Evolutionary conservation across 2,113 vertebrate species (phyloP).

Genomic region (Puma concolor): DNA sequence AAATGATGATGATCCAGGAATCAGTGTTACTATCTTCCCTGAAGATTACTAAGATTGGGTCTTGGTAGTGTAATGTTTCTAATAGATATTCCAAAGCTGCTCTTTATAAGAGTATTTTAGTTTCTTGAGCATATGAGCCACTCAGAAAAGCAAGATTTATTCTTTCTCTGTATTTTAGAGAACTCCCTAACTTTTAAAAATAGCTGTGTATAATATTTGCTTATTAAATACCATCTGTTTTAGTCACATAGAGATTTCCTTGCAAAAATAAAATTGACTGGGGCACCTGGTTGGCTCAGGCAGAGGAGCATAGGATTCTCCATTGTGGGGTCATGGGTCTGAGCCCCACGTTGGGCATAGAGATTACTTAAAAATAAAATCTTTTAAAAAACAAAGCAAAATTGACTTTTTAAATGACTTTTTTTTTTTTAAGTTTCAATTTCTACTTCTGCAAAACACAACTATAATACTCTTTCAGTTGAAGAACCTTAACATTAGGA

Average conservation of each 20-base stretch:
- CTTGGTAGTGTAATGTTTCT: background rate
- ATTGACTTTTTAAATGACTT: conserved; percentile 26
- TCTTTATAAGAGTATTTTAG: conserved; percentile 80
- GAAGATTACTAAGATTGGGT: conserved; percentile 55
- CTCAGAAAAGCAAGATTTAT: conserved; percentile 21
- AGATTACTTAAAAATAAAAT: too few species aligned
- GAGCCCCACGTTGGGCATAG: too few species aligned
- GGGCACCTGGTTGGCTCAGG: too few species aligned
- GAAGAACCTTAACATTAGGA: background rate
- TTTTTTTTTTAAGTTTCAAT: conserved; percentile 11
- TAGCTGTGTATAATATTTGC: background rate
- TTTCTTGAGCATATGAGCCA: conserved; percentile 38
- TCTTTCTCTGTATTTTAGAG: conserved; percentile 35
- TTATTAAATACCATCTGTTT: background rate
- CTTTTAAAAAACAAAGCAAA: conserved; percentile 33
- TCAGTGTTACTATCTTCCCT: conserved; percentile 52
- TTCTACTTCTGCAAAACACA: conserved; percentile 35
- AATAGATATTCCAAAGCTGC: conserved; percentile 22
- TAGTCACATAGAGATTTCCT: background rate
- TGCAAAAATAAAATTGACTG: conserved; percentile 49
- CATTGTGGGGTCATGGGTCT: too few species aligned
- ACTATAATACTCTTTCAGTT: background rate
- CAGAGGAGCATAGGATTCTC: too few species aligned
- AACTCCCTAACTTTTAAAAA: background rate
- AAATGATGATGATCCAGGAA: background rate